These are phyloP conservation scores for Anabacerthia variegaticeps DNA, from an alignment of 2,797 vertebrate species.

Conservation along the genomic window DNA sequence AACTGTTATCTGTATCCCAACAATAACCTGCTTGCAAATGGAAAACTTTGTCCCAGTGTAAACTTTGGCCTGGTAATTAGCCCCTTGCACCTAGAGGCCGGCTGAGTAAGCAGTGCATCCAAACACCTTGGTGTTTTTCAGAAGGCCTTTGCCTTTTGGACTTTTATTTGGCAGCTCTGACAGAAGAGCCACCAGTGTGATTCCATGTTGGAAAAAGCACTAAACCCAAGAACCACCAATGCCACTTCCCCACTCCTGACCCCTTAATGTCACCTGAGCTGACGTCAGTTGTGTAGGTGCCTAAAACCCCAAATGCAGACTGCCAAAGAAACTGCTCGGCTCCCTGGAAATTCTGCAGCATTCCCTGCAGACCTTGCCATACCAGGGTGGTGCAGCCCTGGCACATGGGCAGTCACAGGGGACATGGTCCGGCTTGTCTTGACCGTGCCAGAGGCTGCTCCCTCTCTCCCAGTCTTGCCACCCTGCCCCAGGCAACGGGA, in stretches of 20 bases:
- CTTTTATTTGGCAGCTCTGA: not conserved
- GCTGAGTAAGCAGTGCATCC: conserved; percentile 1
- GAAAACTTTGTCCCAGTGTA: conserved; percentile 7
- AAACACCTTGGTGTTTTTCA: not conserved
- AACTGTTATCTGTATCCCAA: conserved; percentile 8
- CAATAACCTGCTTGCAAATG: not conserved
- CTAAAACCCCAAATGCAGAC: not conserved
- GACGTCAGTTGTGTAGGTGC: accelerated
- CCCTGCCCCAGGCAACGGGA: not conserved
- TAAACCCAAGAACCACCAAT: not conserved
- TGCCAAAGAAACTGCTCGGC: not conserved
- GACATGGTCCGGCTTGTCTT: accelerated
- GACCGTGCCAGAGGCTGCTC: not conserved
- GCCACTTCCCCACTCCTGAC: accelerated
- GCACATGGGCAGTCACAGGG: accelerated
- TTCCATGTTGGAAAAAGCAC: not conserved
- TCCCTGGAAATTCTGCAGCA: not conserved
- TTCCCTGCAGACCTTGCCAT: not conserved
- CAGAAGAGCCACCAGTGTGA: not conserved
- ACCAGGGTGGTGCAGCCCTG: not conserved
- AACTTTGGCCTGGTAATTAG: not conserved
- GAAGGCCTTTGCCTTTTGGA: conserved; percentile 34
- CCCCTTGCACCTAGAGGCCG: not conserved
- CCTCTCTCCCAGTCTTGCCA: not conserved
- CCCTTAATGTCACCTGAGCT: not conserved